Evolutionary conservation across 1,140 invertebrate genomes (phyloP), one percentile per base, ranked within the genome.

Genomic region (Mamestra configurata): DNA sequence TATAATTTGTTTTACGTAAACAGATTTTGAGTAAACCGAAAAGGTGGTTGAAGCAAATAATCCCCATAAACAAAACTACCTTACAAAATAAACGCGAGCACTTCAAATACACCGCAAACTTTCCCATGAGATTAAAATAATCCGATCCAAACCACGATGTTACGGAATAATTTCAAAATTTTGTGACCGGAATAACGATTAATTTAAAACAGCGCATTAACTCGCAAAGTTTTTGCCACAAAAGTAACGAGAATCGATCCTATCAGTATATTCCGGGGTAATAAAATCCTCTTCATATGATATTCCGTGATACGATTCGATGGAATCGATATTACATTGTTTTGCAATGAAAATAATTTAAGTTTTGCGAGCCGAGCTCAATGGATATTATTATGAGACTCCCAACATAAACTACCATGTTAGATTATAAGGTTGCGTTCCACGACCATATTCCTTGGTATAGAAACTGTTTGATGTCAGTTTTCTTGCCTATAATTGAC

Each of bases 101-200:
- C 57, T 49, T 76, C 55, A 49, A 49, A 31, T 37, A 49, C 15
- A 35, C 55, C 37, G 18, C 55, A 64, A 76, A 76, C 57, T 64
- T 57, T 76, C 55, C 55, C 43, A 7, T 76, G 40, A 76, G 73
- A 76, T 61, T 64, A 76, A 76, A 76, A 64, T 76, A 61, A 76
- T 76, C 73, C 57, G 35, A 64, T 61, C 27, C 20, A 49, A 76
- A 31, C 43, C 55, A 64, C 57, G 24, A 59, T 35, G 40, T 20
- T 64, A 61, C 35, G 40, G 53, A 61, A 64, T 76, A 31, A 76
- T 64, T 76, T 76, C 20, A 64, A 64, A 49, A 76, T 64, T 76
- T 76, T 76, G 73, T 76, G 73, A 61, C 55, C 57, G 20, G 55
- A 76, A 76, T 61, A 76, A 76, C 73, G 55, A 76, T 76, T 76